These are phyloP conservation scores for Drosophila mimetica DNA, from an alignment of 2,888 invertebrate genomes.

Conservation along the genomic window DNA sequence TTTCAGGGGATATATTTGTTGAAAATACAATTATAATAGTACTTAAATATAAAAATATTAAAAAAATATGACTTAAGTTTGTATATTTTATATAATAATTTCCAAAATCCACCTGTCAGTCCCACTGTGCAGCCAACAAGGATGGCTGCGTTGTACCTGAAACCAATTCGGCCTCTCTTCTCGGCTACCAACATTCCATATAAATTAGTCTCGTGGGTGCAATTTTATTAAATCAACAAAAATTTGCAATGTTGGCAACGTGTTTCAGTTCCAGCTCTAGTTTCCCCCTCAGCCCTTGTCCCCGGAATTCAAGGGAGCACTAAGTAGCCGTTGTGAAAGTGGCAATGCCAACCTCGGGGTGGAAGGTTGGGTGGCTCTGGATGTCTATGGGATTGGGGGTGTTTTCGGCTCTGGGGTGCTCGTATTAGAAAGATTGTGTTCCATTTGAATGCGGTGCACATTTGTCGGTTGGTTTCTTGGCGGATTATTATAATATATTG, in stretches of 20 bases:
- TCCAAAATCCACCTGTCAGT: no score
- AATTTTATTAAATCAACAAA: slow-evolving; percentile 84
- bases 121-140: slow-evolving; percentile 58
- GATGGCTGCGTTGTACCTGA: slow-evolving; percentile 60
- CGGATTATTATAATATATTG: slow-evolving; percentile 81
- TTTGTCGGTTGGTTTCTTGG: slow-evolving; percentile 63
- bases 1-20: no score
- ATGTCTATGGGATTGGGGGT: slow-evolving; percentile 14
- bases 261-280: slow-evolving; percentile 35
- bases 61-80: no score
- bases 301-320: slow-evolving; percentile 23
- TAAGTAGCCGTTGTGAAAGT: slow-evolving; percentile 64
- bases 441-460: slow-evolving; percentile 67
- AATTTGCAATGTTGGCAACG: slow-evolving; percentile 82
- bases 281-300: slow-evolving; percentile 9
- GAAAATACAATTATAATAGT: no score
- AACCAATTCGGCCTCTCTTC: slow-evolving; percentile 73
- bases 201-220: slow-evolving; percentile 84
- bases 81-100: neutral
- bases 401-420: slow-evolving; percentile 30
- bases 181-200: slow-evolving; percentile 77
- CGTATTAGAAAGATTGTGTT: slow-evolving; percentile 68
- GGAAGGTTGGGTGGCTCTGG: slow-evolving; percentile 13
- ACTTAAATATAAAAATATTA: no score
- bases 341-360: slow-evolving; percentile 10